Percentiles rank a stretch among this genome's conserved stretches.
These are phyloP conservation scores for Leptonema lineaticorne DNA, from an alignment of 1,140 invertebrate genomes.

Conservation along the genomic window DNA sequence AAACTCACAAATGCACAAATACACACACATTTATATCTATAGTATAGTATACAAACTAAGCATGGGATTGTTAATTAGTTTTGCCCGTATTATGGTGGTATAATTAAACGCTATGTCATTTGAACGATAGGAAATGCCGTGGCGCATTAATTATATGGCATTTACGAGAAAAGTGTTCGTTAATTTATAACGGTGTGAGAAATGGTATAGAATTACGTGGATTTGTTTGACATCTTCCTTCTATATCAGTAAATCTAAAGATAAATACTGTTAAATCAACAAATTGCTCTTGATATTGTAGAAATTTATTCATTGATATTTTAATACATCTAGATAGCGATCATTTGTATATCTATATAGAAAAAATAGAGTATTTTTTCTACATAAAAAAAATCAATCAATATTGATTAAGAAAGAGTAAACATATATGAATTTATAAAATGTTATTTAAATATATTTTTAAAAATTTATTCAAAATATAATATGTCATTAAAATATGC, in stretches of 20 bases:
- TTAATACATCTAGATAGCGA: no score
- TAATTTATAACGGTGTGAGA: background rate
- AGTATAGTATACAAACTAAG: background rate
- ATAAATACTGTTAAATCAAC: no score
- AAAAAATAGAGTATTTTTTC: no score
- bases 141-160: background rate
- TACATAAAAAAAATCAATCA: no score
- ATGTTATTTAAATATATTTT: no score
- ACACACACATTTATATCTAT: background rate
- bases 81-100: conserved; percentile 8
- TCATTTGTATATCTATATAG: no score
- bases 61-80: background rate
- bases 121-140: background rate
- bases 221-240: no score
- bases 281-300: no score
- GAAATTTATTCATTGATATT: no score
- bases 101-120: conserved; percentile 14
- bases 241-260: no score
- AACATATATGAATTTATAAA: no score
- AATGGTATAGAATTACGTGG: background rate
- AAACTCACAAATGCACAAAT: background rate
- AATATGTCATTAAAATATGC: background rate
- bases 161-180: background rate
- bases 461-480: background rate
- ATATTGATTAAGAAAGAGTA: no score